A percentile compares a stretch with the other conserved stretches of the same genome.
These are phyloP conservation scores for Cyanoliseus patagonus DNA, from an alignment of 2,113 vertebrate species.

Conservation along the genomic window DNA sequence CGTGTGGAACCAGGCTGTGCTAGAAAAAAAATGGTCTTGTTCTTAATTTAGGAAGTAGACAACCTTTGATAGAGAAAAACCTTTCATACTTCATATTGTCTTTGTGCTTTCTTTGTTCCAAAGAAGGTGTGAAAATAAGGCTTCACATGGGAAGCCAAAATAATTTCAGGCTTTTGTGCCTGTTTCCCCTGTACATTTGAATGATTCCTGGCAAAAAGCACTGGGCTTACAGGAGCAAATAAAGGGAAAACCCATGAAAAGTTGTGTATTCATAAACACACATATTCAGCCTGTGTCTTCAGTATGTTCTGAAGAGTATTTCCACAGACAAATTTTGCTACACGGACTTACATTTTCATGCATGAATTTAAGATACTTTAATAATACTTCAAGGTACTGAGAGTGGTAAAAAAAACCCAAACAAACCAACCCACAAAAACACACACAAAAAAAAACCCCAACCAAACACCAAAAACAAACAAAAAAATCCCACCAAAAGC, in stretches of 20 bases:
- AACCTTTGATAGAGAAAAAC: neutral
- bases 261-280: neutral
- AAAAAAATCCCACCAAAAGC: neutral
- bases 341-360: neutral
- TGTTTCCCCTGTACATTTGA: neutral
- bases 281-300: neutral
- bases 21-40: neutral
- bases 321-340: neutral
- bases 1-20: fast-evolving
- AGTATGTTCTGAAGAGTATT: neutral
- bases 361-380: neutral
- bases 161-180: neutral
- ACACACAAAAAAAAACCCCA: too few relatives aligned
- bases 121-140: neutral
- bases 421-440: too few relatives aligned
- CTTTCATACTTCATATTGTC: neutral
- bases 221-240: neutral
- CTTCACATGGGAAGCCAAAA: neutral
- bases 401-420: neutral
- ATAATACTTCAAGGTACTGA: neutral
- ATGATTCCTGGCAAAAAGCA: neutral
- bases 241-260: neutral
- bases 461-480: too few relatives aligned
- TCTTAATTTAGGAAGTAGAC: neutral
- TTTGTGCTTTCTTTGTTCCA: neutral